These are phyloP conservation scores for Hydropsyche betteni DNA, from an alignment of 2,888 invertebrate genomes.

Conservation along the genomic window DNA sequence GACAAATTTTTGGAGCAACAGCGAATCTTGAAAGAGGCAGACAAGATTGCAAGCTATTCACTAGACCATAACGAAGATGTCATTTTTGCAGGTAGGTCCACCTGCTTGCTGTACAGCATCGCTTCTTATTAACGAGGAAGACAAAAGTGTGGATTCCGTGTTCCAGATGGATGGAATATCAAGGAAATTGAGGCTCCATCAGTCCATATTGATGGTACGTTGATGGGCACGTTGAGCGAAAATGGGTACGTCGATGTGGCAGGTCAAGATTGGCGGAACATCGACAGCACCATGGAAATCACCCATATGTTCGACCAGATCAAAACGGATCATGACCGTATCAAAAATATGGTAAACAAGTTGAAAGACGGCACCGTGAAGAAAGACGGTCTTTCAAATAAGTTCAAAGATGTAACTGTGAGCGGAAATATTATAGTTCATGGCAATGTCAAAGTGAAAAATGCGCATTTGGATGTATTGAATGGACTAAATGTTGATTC, in stretches of 20 bases:
- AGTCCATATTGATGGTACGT: slow-evolving; percentile 43
- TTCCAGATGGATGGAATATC: slow-evolving; percentile 50
- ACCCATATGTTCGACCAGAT: slow-evolving; percentile 41
- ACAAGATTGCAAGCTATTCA: slow-evolving; percentile 32
- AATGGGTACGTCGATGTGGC: slow-evolving; percentile 40
- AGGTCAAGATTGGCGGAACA: slow-evolving; percentile 42
- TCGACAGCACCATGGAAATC: slow-evolving; percentile 43
- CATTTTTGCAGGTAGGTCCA: slow-evolving; percentile 47
- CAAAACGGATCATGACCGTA: slow-evolving; percentile 42
- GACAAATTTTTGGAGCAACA: slow-evolving; percentile 43
- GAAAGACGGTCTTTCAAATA: slow-evolving; percentile 39
- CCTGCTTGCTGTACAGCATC: not conserved
- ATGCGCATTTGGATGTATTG: slow-evolving; percentile 40
- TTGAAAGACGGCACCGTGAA: slow-evolving; percentile 42
- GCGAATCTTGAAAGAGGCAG: slow-evolving; percentile 40
- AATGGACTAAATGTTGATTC: slow-evolving; percentile 44
- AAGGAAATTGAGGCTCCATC: slow-evolving; percentile 47
- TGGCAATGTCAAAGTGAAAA: slow-evolving; percentile 41
- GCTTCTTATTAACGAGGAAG: not conserved
- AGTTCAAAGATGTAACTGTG: slow-evolving; percentile 36
- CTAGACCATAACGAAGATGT: slow-evolving; percentile 36
- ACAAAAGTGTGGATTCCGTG: not conserved
- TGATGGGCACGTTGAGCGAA: slow-evolving; percentile 42
- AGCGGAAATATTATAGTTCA: slow-evolving; percentile 44
- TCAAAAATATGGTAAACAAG: slow-evolving; percentile 40